phyloP scores from a whole-genome alignment of 2,888 invertebrate genomes.

The Gastrophysa polygoni region DNA sequence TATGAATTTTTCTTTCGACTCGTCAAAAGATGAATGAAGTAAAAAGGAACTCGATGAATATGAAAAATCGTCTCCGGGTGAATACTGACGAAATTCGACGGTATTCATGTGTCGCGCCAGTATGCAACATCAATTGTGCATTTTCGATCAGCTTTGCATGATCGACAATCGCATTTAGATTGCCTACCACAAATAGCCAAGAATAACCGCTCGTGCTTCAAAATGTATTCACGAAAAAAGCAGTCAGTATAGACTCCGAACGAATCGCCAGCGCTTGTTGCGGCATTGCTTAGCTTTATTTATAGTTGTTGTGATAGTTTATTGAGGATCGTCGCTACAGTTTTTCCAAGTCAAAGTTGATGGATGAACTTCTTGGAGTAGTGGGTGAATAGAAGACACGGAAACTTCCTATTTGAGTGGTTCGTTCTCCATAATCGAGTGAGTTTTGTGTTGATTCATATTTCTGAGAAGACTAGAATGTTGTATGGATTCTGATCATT shows the following conservation, averaged over 20 bases:
- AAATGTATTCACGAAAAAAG: constrained; percentile 35
- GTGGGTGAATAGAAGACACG: neutral
- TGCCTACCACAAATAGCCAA: constrained; percentile 35
- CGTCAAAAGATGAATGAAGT: too few relatives aligned
- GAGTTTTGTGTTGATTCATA: too few relatives aligned
- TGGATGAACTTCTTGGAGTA: neutral
- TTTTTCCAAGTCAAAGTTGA: constrained; percentile 14
- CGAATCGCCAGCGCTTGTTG: constrained; percentile 44
- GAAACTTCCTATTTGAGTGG: too few relatives aligned
- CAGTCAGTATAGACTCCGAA: constrained; percentile 39
- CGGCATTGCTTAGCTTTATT: constrained; percentile 45
- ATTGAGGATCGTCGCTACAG: constrained; percentile 39
- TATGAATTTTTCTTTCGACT: too few relatives aligned
- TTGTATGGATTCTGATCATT: too few relatives aligned
- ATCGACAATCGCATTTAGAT: constrained; percentile 33
- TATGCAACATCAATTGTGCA: constrained; percentile 5
- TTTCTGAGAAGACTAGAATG: too few relatives aligned
- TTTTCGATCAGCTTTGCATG: constrained; percentile 14
- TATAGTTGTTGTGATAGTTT: constrained; percentile 43
- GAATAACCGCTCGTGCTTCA: constrained; percentile 43
- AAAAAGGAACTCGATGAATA: too few relatives aligned
- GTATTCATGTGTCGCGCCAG: too few relatives aligned
- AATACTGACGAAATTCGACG: too few relatives aligned
- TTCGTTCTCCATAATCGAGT: too few relatives aligned
- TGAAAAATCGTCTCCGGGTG: too few relatives aligned